A percentile compares a stretch with the other conserved stretches of the same genome.
phyloP scores from a whole-genome alignment of 1,140 invertebrate genomes.

The Sogatella furcifera region DNA sequence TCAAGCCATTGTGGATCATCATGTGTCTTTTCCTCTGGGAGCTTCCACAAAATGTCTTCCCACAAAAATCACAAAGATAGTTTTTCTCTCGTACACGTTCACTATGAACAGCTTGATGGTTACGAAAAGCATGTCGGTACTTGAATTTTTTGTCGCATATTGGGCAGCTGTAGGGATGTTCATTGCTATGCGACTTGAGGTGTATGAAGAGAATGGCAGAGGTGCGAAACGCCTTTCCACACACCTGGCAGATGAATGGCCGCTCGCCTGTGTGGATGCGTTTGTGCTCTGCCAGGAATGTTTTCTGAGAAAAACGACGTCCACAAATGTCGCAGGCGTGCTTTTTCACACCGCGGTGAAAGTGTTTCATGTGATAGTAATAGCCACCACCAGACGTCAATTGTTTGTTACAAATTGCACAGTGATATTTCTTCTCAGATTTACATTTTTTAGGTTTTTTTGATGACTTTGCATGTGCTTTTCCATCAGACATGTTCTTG shows the following conservation, averaged over 20 bases:
- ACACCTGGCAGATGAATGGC: conserved; percentile 46
- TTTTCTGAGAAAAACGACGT: conserved; percentile 37
- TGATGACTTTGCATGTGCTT: too few relatives aligned
- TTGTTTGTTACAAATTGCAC: conserved; percentile 38
- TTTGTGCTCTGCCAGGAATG: conserved; percentile 36
- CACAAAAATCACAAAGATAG: conserved; percentile 39
- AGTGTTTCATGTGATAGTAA: conserved; percentile 11
- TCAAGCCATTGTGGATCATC: conserved; percentile 38
- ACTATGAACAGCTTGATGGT: too few relatives aligned
- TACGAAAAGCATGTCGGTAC: conserved; percentile 43
- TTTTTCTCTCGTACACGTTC: conserved; percentile 24
- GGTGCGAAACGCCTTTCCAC: conserved; percentile 44
- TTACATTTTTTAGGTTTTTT: too few relatives aligned
- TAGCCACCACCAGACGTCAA: conserved; percentile 22
- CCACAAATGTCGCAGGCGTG: conserved; percentile 41
- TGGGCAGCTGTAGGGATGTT: conserved; percentile 50
- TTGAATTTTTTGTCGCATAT: conserved; percentile 46
- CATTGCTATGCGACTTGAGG: conserved; percentile 44
- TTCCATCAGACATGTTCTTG: too few relatives aligned
- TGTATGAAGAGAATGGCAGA: conserved; percentile 43
- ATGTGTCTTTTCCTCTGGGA: conserved; percentile 39
- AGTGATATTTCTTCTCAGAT: conserved; percentile 12
- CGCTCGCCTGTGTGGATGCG: conserved; percentile 49
- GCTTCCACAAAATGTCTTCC: conserved; percentile 39
- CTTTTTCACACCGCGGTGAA: conserved; percentile 36